Percentiles rank a stretch among this genome's conserved stretches.
phyloP scores from a whole-genome alignment of 2,113 vertebrate genomes.

The Petrocephalus zakoni region DNA sequence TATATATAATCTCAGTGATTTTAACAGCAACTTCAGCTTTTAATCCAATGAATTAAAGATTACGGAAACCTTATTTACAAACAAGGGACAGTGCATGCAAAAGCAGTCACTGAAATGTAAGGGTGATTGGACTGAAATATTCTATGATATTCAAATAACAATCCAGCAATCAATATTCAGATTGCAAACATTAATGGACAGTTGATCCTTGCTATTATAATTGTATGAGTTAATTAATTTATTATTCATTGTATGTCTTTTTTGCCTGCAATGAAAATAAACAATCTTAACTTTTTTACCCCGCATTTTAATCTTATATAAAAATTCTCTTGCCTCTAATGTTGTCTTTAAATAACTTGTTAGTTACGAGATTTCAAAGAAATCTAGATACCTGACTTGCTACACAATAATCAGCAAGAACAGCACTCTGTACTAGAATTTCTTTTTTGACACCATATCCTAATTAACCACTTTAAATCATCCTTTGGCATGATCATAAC shows the following conservation, averaged over 20 bases:
- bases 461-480: not conserved
- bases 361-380: no score
- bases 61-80: not conserved
- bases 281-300: not conserved
- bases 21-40: not conserved
- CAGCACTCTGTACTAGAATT: not conserved
- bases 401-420: not conserved
- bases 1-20: not conserved
- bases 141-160: not conserved
- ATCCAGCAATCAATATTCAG: not conserved
- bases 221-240: not conserved
- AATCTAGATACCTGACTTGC: not conserved
- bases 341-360: not conserved
- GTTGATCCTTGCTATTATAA: not conserved
- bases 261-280: not conserved
- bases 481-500: not conserved
- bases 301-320: not conserved
- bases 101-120: not conserved
- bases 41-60: not conserved
- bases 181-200: not conserved
- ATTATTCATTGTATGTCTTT: not conserved
- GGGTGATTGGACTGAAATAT: not conserved
- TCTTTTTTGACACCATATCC: not conserved
- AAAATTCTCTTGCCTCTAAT: not conserved
- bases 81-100: not conserved